A percentile compares a stretch with the other conserved stretches of the same genome.
These are phyloP conservation scores for Daubentonia madagascariensis DNA, from an alignment of 2,113 vertebrate genomes.

Conservation along the genomic window DNA sequence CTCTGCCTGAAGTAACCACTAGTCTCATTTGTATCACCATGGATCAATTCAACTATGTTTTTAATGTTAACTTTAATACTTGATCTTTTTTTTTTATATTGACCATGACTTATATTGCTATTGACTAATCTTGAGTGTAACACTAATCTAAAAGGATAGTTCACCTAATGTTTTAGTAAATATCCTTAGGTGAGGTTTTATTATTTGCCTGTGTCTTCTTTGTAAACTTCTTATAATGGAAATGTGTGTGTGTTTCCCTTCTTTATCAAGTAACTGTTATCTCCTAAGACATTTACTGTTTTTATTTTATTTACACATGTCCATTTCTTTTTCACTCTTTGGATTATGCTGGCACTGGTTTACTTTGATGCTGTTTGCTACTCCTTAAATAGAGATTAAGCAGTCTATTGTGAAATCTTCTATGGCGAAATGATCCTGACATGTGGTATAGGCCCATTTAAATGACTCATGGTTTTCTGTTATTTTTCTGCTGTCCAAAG, in stretches of 20 bases:
- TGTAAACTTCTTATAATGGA: background rate
- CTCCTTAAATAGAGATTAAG: background rate
- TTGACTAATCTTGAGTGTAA: conserved; percentile 47
- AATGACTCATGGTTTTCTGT: background rate
- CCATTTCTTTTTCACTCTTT: background rate
- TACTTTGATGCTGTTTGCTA: background rate
- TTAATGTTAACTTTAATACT: background rate
- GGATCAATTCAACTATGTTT: background rate
- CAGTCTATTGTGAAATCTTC: background rate
- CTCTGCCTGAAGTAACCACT: background rate
- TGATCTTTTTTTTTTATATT: conserved; percentile 59
- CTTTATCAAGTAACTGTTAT: background rate
- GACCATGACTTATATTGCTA: conserved; percentile 72
- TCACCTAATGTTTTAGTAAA: conserved; percentile 61
- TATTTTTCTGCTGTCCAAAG: background rate
- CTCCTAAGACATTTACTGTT: background rate
- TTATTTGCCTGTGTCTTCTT: background rate
- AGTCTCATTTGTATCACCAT: background rate
- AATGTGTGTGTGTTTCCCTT: background rate
- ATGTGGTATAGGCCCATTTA: background rate
- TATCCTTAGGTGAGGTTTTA: conserved; percentile 13
- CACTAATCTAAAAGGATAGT: background rate
- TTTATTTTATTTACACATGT: background rate
- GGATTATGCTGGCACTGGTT: background rate
- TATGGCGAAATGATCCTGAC: background rate